These are phyloP conservation scores for Elanus axillaris DNA, from an alignment of 2,113 vertebrate genomes.

Conservation along the genomic window DNA sequence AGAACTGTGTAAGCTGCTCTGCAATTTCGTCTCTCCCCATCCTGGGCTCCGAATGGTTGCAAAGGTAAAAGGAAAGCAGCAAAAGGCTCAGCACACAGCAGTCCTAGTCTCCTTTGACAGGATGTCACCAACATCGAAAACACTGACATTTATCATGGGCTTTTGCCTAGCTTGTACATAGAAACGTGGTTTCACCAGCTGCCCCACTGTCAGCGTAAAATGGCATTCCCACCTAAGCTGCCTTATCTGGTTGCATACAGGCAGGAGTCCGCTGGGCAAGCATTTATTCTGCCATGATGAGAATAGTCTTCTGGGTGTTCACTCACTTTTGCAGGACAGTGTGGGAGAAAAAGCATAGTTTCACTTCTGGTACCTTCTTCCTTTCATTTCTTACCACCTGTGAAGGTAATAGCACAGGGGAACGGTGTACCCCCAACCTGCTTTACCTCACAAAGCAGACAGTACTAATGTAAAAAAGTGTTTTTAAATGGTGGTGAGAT, in stretches of 20 bases:
- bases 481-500: background rate
- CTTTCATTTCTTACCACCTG: background rate
- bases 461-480: background rate
- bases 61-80: background rate
- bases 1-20: background rate
- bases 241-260: background rate
- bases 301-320: background rate
- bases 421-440: background rate
- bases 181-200: fast-evolving
- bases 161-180: background rate
- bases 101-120: background rate
- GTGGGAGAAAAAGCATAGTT: background rate
- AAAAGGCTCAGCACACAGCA: background rate
- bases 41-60: background rate
- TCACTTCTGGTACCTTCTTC: background rate
- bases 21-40: fast-evolving
- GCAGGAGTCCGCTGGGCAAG: background rate
- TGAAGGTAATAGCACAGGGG: background rate
- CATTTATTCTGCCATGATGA: background rate
- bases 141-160: fast-evolving
- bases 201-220: background rate
- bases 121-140: background rate
- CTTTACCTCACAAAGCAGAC: background rate
- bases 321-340: background rate
- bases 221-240: background rate